Evolutionary conservation across 1,140 invertebrate species (phyloP).

Genomic region (Magallana ariakensis): DNA sequence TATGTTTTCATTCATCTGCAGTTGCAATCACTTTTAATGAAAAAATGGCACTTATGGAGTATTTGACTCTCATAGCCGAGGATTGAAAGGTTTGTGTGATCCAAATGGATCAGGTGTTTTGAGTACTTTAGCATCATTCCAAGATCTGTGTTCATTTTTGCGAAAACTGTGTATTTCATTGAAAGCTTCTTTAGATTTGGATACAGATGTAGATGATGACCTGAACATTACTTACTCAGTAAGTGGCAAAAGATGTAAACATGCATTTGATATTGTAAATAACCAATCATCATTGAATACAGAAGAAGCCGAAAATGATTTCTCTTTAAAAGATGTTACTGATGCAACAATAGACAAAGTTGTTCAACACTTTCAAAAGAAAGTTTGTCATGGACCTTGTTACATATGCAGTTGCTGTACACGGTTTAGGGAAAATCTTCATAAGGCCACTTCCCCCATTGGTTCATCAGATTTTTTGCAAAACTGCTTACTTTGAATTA

Average conservation of each 20-base stretch:
- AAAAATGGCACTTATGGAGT: too few species aligned
- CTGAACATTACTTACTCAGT: not conserved
- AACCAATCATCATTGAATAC: not conserved
- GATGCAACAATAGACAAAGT: not conserved
- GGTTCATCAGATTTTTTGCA: not conserved
- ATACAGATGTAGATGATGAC: too few species aligned
- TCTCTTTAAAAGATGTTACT: not conserved
- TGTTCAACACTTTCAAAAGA: not conserved
- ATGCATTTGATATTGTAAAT: not conserved
- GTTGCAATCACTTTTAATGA: too few species aligned
- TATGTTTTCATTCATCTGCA: not conserved
- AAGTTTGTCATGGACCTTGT: not conserved
- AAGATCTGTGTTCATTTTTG: too few species aligned
- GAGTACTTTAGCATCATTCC: too few species aligned
- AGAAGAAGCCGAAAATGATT: not conserved
- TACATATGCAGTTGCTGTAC: conserved; percentile 52
- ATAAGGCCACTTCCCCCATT: not conserved
- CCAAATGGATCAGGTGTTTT: too few species aligned
- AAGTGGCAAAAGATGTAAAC: not conserved
- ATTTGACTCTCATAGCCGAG: too few species aligned
- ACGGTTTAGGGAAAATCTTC: conserved; percentile 54
- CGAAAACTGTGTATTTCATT: too few species aligned
- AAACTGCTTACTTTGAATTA: conserved; percentile 32
- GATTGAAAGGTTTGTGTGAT: too few species aligned
- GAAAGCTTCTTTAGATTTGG: too few species aligned